Evolutionary conservation across 2,113 vertebrate species (phyloP).

Genomic region (Anoplopoma fimbria): DNA sequence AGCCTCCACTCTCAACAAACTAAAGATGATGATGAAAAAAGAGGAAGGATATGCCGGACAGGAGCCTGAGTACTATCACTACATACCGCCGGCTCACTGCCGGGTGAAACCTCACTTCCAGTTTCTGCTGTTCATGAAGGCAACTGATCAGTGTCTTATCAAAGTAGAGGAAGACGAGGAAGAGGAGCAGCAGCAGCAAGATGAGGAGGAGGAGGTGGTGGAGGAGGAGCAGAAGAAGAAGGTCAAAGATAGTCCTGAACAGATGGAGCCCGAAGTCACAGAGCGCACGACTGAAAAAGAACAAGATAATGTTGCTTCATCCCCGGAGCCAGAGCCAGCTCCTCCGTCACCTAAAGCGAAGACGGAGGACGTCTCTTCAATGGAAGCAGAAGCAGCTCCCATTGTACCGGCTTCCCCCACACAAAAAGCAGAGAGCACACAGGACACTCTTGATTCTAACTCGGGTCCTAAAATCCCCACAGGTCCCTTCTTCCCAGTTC

Average conservation of each 20-base stretch:
- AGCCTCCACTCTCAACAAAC: constrained; percentile 92
- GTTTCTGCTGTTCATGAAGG: constrained; percentile 98
- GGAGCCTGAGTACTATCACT: constrained; percentile 98
- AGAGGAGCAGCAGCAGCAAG: constrained; percentile 68
- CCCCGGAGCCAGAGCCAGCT: constrained; percentile 45
- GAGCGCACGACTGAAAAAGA: constrained; percentile 72
- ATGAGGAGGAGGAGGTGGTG: constrained; percentile 60
- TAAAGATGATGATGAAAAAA: constrained; percentile 96
- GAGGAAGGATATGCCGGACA: constrained; percentile 89
- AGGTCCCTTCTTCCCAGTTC: constrained; percentile 94
- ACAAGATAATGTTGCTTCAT: constrained; percentile 27
- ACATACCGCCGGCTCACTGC: constrained; percentile 96
- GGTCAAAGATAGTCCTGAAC: constrained; percentile 50
- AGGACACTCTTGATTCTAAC: constrained; percentile 71
- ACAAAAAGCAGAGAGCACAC: constrained; percentile 51
- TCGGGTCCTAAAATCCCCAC: constrained; percentile 89
- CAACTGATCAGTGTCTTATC: constrained; percentile 88
- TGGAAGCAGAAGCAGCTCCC: constrained; percentile 31
- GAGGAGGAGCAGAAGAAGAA: constrained; percentile 56
- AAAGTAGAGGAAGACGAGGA: constrained; percentile 72
- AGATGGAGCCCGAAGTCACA: constrained; percentile 25
- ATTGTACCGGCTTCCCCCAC: constrained; percentile 56
- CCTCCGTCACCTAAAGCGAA: constrained; percentile 61
- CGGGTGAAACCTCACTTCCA: constrained; percentile 98
- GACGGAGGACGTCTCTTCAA: constrained; percentile 43